Percentiles rank a stretch among this genome's conserved stretches.
phyloP scores from a whole-genome alignment of 2,888 invertebrate species.

The Thysanoteuthis rhombus region DNA sequence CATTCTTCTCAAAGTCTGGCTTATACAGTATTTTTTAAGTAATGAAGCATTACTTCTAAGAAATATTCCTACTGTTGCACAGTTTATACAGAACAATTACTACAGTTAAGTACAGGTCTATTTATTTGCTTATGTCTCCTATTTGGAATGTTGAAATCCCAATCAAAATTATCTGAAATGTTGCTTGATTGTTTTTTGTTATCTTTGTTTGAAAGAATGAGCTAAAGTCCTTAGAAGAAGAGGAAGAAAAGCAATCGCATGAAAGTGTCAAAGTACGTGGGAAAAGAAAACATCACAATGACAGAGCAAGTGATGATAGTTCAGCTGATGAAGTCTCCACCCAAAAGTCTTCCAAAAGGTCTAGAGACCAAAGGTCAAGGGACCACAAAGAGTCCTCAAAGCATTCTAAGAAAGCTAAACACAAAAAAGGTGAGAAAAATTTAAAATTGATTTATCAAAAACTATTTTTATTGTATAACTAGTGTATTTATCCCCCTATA shows the following conservation, averaged over 20 bases:
- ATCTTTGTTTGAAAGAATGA: constrained; percentile 39
- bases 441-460: too few species aligned
- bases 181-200: too few species aligned
- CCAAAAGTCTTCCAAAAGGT: neutral
- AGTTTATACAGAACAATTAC: too few species aligned
- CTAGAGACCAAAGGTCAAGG: neutral
- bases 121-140: neutral
- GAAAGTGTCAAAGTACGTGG: constrained; percentile 26
- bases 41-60: too few species aligned
- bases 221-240: constrained; percentile 37
- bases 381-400: neutral
- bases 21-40: too few species aligned
- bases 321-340: neutral
- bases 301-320: neutral
- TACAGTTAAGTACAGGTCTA: too few species aligned
- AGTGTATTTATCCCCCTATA: too few species aligned
- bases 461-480: too few species aligned
- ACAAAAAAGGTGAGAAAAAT: neutral
- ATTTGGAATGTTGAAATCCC: neutral
- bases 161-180: too few species aligned
- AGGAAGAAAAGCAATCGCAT: constrained; percentile 19
- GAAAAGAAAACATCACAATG: constrained; percentile 21
- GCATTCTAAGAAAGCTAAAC: neutral
- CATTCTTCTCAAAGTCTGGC: too few species aligned
- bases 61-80: too few species aligned